Percentiles rank a stretch among this genome's conserved stretches.
Conservation (phyloP, 2,888 invertebrate species). For the Drosophila picticornis region DNA sequence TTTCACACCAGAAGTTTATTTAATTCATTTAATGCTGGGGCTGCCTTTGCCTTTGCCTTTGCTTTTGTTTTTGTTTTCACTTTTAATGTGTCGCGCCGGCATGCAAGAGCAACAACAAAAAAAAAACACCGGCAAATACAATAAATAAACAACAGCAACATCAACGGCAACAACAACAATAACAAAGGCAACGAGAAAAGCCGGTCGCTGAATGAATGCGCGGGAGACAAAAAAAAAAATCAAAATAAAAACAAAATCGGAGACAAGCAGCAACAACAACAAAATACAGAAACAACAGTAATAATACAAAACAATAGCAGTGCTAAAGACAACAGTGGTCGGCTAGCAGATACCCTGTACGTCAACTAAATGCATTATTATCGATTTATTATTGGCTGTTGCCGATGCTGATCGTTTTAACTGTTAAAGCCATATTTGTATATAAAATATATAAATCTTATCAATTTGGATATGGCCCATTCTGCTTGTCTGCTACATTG, state of each 20-base stretch:
- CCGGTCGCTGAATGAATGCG: slow-evolving; percentile 36
- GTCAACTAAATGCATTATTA: not conserved
- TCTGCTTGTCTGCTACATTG: not conserved
- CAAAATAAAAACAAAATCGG: not conserved
- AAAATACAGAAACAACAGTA: not conserved
- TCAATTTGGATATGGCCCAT: not conserved
- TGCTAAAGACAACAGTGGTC: not conserved
- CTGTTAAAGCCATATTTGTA: not conserved
- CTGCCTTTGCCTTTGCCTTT: slow-evolving; percentile 8
- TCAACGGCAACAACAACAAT: slow-evolving; percentile 10
- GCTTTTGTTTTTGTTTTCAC: slow-evolving; percentile 37
- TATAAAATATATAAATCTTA: not conserved
- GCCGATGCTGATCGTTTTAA: not conserved
- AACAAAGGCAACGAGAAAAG: slow-evolving; percentile 14
- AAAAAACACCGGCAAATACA: slow-evolving; percentile 56
- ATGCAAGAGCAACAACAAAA: slow-evolving; percentile 31
- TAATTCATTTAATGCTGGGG: slow-evolving; percentile 66
- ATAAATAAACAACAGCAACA: slow-evolving; percentile 26
- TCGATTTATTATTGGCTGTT: not conserved
- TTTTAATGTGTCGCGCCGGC: slow-evolving; percentile 36
- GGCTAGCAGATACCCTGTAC: slow-evolving; percentile 8
- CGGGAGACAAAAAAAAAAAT: slow-evolving; percentile 13
- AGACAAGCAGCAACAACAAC: slow-evolving; percentile 7
- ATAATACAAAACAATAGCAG: not conserved
- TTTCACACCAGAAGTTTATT: slow-evolving; percentile 49